phyloP scores from a whole-genome alignment of 1,140 invertebrate genomes.

The Marisa cornuarietis region DNA sequence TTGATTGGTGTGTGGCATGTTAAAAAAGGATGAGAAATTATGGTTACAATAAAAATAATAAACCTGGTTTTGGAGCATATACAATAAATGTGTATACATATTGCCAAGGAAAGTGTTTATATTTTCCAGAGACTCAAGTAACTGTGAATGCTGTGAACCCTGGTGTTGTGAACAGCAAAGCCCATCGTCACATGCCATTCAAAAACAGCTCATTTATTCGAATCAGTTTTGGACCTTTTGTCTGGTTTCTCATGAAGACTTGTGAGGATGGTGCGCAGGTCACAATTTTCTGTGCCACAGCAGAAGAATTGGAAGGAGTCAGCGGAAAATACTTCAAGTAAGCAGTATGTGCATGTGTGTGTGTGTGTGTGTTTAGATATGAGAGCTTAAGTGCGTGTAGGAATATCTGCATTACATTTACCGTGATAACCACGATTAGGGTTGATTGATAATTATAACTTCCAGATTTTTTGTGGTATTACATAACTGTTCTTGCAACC shows the following conservation, averaged over 20 bases:
- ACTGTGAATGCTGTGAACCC: slow-evolving; percentile 88
- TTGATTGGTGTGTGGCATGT: too few relatives aligned
- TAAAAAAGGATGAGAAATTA: too few relatives aligned
- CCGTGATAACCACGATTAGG: background rate
- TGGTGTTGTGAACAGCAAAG: slow-evolving; percentile 82
- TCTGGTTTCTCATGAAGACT: slow-evolving; percentile 61
- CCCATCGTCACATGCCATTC: slow-evolving; percentile 78
- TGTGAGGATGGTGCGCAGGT: slow-evolving; percentile 67
- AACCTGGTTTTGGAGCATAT: background rate
- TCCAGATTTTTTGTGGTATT: background rate
- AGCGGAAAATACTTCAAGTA: slow-evolving; percentile 81
- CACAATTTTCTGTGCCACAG: slow-evolving; percentile 63
- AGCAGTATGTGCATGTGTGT: too few relatives aligned
- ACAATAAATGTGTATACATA: background rate
- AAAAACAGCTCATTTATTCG: slow-evolving; percentile 56
- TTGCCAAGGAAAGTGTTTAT: background rate
- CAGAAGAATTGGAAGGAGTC: slow-evolving; percentile 77
- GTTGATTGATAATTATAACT: background rate
- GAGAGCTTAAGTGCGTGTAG: background rate
- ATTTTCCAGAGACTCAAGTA: slow-evolving; percentile 70
- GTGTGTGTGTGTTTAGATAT: too few relatives aligned
- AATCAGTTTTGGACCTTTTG: slow-evolving; percentile 51
- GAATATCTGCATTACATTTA: background rate
- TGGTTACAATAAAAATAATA: too few relatives aligned
- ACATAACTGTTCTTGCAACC: background rate